These are phyloP conservation scores for Drosophila recens DNA, from an alignment of 2,888 invertebrate species.

Conservation along the genomic window DNA sequence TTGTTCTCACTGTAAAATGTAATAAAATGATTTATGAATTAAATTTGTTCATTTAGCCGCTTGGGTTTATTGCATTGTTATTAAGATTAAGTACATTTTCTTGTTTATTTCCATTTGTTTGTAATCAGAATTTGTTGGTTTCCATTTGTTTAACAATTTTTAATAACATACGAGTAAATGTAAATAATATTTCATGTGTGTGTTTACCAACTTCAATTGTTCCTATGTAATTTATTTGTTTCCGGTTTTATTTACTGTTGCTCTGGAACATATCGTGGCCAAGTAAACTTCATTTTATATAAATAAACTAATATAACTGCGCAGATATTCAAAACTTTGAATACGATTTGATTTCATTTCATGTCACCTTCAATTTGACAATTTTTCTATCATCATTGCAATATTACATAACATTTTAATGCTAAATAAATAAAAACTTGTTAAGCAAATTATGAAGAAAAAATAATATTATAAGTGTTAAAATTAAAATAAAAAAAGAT, in stretches of 20 bases:
- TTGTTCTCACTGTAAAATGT: conserved; percentile 68
- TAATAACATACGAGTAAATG: conserved; percentile 33
- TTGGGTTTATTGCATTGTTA: conserved; percentile 46
- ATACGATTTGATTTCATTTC: conserved; percentile 75
- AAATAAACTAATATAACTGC: conserved; percentile 47
- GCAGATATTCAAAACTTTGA: conserved; percentile 82
- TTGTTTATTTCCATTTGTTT: conserved; percentile 16
- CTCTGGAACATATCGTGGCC: conserved; percentile 39
- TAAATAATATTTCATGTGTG: conserved; percentile 28
- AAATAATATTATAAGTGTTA: conserved; percentile 14
- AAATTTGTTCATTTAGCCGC: conserved; percentile 50
- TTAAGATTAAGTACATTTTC: conserved; percentile 60
- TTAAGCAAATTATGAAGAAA: conserved; percentile 58
- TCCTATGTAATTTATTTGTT: conserved; percentile 4
- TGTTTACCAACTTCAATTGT: conserved; percentile 28
- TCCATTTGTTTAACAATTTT: conserved; percentile 40
- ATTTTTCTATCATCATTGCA: conserved; percentile 62
- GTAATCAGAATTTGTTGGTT: conserved; percentile 15
- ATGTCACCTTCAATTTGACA: conserved; percentile 47
- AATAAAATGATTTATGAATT: conserved; percentile 61
- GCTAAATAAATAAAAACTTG: conserved; percentile 52
- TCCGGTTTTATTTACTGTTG: conserved; percentile 5
- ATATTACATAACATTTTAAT: conserved; percentile 58
- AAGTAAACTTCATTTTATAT: conserved; percentile 41
- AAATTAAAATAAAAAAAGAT: conserved; percentile 36